These are phyloP conservation scores for Pionites leucogaster DNA, from an alignment of 2,113 vertebrate species.

Conservation along the genomic window DNA sequence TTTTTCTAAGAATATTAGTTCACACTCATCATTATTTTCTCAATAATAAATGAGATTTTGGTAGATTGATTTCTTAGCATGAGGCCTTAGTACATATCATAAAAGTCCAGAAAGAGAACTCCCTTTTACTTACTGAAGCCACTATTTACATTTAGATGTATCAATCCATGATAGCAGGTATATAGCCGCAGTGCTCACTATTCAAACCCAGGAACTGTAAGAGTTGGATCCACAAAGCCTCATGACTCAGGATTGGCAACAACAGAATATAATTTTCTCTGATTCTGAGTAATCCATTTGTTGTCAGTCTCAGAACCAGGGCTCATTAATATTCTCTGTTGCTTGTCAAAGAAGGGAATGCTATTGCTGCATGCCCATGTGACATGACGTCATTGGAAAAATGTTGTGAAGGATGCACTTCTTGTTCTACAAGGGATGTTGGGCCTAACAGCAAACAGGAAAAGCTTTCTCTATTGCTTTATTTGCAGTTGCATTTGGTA, in stretches of 20 bases:
- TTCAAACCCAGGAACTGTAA: not conserved
- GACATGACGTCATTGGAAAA: not conserved
- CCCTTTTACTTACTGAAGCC: not conserved
- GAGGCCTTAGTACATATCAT: not conserved
- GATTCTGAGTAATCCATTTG: not conserved
- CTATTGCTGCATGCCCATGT: not conserved
- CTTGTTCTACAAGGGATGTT: not conserved
- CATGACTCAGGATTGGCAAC: not conserved
- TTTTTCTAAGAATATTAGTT: not conserved
- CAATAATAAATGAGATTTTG: not conserved
- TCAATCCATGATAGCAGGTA: not conserved
- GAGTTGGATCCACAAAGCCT: not conserved
- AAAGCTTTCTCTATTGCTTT: not conserved
- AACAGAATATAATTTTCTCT: constrained; percentile 4
- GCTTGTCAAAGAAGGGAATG: not conserved
- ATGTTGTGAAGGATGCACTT: not conserved
- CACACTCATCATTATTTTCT: not conserved
- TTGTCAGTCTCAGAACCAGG: not conserved
- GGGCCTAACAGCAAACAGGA: not conserved
- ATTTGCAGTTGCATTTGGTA: not conserved
- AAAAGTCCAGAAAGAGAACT: not conserved
- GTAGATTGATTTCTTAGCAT: not conserved
- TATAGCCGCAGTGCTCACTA: not conserved
- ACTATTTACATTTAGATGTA: not conserved
- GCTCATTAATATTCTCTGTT: not conserved